Evolutionary conservation across 2,888 invertebrate genomes (phyloP), one percentile per base, ranked within the genome.

Genomic region (Neoscelio sp.): DNA sequence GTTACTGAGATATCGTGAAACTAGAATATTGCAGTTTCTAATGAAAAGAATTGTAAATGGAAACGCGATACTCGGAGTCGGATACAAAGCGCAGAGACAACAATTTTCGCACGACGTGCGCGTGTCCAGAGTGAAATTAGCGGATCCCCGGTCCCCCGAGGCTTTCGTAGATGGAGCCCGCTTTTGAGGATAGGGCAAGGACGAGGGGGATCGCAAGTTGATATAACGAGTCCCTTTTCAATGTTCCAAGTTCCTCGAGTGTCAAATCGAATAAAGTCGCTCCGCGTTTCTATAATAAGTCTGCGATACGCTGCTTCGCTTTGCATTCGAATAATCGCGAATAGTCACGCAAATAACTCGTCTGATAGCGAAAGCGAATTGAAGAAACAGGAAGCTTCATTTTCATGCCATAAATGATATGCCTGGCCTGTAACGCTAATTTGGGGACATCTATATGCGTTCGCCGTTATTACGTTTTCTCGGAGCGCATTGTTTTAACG

Each of bases 161-260:
- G 88, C 85, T 46, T 26, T 60, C 38, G 67, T 71, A 54, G 76
- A 80, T 73, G 48, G 71, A 75, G 58, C 52, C 40, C 60, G 70
- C 70, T 70, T 74, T 42, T 58, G 75, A 65, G 56, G 62, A 50
- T 60, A 42, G 65, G 46, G 60, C 62, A 54, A 73, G 48, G 54
- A 60, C 62, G 70, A 76, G 52, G 78, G 79, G 78, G 65, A 78
- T 71, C 64, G 40, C 73, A 60, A 78, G 80, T 78, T 80, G 82
- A 80, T 82, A 78, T 78, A 68, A 62, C 80, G 56, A 60, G 73
- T 81, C 80, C 80, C 80, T 88, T 89, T 90, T 89, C 89, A 90
- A 90, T 89, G 89, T 89, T 87, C 89, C 88, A 88, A 88, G 85
- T 90, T 89, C 87, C 89, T 89, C 84, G 83, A 89, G 89, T 90